Evolutionary conservation across 2,888 invertebrate species (phyloP), one percentile per base, ranked within the genome.

Genomic region (Auanema sp.): DNA sequence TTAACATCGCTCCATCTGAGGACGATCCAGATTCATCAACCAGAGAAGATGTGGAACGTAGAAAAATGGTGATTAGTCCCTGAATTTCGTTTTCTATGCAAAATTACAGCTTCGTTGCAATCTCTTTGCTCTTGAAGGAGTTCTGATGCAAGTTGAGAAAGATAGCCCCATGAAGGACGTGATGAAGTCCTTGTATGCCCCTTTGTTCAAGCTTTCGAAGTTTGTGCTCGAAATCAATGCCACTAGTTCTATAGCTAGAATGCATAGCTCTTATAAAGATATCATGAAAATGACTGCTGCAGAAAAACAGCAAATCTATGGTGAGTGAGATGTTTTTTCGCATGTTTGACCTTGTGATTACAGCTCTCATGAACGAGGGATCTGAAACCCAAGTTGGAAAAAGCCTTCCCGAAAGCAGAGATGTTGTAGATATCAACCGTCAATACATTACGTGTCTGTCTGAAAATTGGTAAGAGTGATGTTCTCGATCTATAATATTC

Each of bases 271-370:
- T 12, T 78, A 76, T 51, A 66, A 62, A 1, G 56, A 51, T 16
- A 50, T 78, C 23, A 43, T 72, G 11, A 62, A 75, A 21, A 76
- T 78, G n/a, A 65, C 76, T 14, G 21, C 60, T n/a, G 41, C 43
- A n/a, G 78, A 78, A 52, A 64, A 67, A 3, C 78, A 78, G 44
- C 53, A 52, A 18, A 69, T 78, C 40, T 69, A 69, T 60, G 78
- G 78, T 72, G 58, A 66, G 64, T 56, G 52, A 16, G 12, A 6
- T 16, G 12, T 18, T 57, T 43, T 43, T 43, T 43, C 43, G 14
- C 43, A n/a, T 43, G 11, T 43, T n/a, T 43, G 43, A 43, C 43
- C 12, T 11, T 11, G 11, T 47, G 16, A 16, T 5, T 47, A 21
- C 47, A 47, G 47, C 47, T 47, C 10, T 16, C 4, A 18, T 16